Evolutionary conservation across 1,140 invertebrate species (phyloP).

Genomic region (Steinernema feltiae): DNA sequence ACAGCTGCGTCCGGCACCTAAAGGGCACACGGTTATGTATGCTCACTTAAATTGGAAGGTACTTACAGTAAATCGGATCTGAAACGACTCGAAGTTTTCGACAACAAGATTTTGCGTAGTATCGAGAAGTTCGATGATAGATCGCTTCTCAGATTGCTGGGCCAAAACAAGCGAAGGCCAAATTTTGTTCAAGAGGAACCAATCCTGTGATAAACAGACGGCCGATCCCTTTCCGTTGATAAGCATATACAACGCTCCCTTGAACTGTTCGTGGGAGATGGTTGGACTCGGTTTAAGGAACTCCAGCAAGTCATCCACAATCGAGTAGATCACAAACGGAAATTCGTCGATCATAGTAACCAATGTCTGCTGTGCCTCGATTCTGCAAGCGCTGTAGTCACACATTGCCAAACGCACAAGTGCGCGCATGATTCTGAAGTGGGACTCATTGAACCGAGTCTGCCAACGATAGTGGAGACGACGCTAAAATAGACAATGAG

Average conservation of each 20-base stretch:
- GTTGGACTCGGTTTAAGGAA: conserved; percentile 65
- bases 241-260: conserved; percentile 74
- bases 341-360: conserved; percentile 62
- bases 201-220: conserved; percentile 69
- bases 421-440: neutral
- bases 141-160: conserved; percentile 73
- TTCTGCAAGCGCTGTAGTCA: conserved; percentile 62
- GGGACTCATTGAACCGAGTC: neutral
- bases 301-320: conserved; percentile 65
- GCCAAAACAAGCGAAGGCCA: conserved; percentile 72
- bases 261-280: conserved; percentile 69
- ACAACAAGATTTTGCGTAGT: conserved; percentile 61
- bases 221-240: conserved; percentile 66
- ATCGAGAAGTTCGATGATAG: conserved; percentile 71
- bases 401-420: conserved; percentile 34
- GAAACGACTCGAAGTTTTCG: conserved; percentile 62
- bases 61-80: conserved; percentile 56
- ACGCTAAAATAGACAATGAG: neutral
- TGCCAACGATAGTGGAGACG: conserved; percentile 7
- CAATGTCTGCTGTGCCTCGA: conserved; percentile 66
- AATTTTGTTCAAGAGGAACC: conserved; percentile 67
- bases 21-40: neutral
- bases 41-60: neutral
- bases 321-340: conserved; percentile 64
- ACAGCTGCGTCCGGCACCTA: conserved; percentile 42